A percentile compares a stretch with the other conserved stretches of the same genome.
Conservation (phyloP, 2,797 vertebrate species). For the Tauraco hartlaubi region DNA sequence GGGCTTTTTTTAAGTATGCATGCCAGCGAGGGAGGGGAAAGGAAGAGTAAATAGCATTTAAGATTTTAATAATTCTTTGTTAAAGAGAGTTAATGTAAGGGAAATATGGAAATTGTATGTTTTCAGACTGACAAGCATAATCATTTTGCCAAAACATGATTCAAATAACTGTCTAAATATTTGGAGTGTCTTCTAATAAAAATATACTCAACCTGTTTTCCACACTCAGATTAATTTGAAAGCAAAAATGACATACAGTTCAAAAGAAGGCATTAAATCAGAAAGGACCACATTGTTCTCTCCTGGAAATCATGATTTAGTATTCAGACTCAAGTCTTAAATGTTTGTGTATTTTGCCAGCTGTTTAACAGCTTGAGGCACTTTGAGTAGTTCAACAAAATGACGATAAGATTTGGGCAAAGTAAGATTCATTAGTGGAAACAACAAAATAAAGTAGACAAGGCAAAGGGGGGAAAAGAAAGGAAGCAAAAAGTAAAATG, state of each 20-base stretch:
- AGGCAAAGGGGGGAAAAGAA: neutral
- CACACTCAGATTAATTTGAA: slow-evolving; percentile 78
- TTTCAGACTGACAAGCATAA: slow-evolving; percentile 79
- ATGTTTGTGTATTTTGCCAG: slow-evolving; percentile 73
- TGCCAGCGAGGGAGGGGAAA: slow-evolving; percentile 56
- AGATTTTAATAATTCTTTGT: slow-evolving; percentile 81
- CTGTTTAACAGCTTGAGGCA: slow-evolving; percentile 75
- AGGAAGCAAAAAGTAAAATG: neutral
- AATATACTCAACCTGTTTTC: slow-evolving; percentile 73
- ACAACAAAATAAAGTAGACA: neutral
- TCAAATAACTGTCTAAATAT: slow-evolving; percentile 83
- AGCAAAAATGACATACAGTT: slow-evolving; percentile 78
- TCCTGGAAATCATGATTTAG: slow-evolving; percentile 73
- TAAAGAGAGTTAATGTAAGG: slow-evolving; percentile 76
- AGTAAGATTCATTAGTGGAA: slow-evolving; percentile 40
- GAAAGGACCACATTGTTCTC: slow-evolving; percentile 74
- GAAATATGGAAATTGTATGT: slow-evolving; percentile 80
- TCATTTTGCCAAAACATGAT: slow-evolving; percentile 79
- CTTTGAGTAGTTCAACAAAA: slow-evolving; percentile 72
- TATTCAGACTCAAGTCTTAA: slow-evolving; percentile 78
- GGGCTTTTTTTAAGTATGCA: slow-evolving; percentile 58
- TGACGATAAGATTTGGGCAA: slow-evolving; percentile 68
- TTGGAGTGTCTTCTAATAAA: slow-evolving; percentile 77
- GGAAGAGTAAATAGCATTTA: slow-evolving; percentile 79
- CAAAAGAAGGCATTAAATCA: slow-evolving; percentile 79